Base-by-base conservation (phyloP, 1,140 invertebrate genomes). In the Macrosteles quadrilineatus region DNA sequence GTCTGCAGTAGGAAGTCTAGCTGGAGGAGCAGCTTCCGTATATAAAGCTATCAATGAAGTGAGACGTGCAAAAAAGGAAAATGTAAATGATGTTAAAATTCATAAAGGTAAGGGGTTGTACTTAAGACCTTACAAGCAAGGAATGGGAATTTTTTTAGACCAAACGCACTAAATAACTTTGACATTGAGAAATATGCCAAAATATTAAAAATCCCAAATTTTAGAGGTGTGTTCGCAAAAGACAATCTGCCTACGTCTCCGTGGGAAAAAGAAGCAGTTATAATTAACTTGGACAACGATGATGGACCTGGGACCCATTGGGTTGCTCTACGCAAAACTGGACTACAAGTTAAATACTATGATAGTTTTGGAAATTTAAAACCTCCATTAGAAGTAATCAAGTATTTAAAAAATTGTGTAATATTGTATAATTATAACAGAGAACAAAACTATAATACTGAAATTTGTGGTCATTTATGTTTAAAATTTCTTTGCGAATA, bases 281-380 rank as follows among this genome's bases (percentile, higher is more conserved):
- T 79, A 27, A 50, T 79, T n/a, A 80, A 80, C 72, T 45, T 79
- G 1, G 75, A 80, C 71, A 66, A 73, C 45, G 65, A 55, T 59
- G 14, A 67, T 17, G 70, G 72, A 14, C 45, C 57, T 32, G 76
- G 77, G 1, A 80, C 75, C 6, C 77, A 80, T 71, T 80, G 78
- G 78, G 73, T 76, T 30, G 71, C 73, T 25, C 79, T 79, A 57
- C 67, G 70, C 30, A 80, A 79, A 72, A 27, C 62, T 14, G 55
- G 30, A 30, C 19, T n/a, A 25, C n/a, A 23, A 19, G 68, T 63
- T 23, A 27, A 63, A 19, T 66, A 64, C 31, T 70, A 32, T 65
- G 63, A 65, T 43, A 32, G 31, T 21, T 40, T 65, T 40, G 32
- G 32, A 6, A 36, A 65, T 40, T 4, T 65, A 14, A 65, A 40